Base-by-base conservation (phyloP, 1,140 invertebrate species). In the Apis dorsata region DNA sequence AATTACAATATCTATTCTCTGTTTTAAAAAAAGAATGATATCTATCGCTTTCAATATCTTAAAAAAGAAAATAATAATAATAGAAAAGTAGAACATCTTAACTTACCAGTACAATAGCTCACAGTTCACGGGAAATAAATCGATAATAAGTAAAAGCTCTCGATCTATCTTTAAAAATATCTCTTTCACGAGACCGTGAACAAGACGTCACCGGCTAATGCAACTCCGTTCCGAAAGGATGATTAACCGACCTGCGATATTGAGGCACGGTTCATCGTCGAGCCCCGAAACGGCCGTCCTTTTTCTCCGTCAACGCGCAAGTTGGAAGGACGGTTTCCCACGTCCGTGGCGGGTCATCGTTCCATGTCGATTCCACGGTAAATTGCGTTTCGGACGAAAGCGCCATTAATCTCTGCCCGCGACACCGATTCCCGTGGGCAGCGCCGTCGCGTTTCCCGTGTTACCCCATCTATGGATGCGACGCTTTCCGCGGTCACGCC, bases 301-400 rank as follows among this genome's bases (percentile, higher is more conserved):
- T 83, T 81, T 69, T 66, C 73, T 57, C 73, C 73, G 73, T 82
- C 72, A 34, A 49, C 72, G 51, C 1, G 49, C 19, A 17, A 51
- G 2, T 71, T 34, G 55, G 28, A 78, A 75, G 28, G 49, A 70
- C 8, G 51, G 65, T 19, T 73, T 71, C 19, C 77, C 76, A 55
- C 79, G 73, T 84, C 49, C 74, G 73, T 51, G 66, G 68, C 70
- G 63, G 77, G 81, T 87, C 86, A 88, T 88, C 83, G 83, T 83
- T 79, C 73, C 80, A 72, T 85, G 87, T 88, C 86, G 87, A 88
- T 88, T 77, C 75, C 83, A 79, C 73, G 76, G 85, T 85, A 87
- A 88, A 88, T 88, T 88, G 79, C 86, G 78, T 88, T 88, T 88
- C 84, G 79, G 76, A 75, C 79, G 79, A 85, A 75, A 85, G 83